These are phyloP conservation scores for Parapristionchus giblindavisi DNA, from an alignment of 2,888 invertebrate genomes.

Conservation along the genomic window DNA sequence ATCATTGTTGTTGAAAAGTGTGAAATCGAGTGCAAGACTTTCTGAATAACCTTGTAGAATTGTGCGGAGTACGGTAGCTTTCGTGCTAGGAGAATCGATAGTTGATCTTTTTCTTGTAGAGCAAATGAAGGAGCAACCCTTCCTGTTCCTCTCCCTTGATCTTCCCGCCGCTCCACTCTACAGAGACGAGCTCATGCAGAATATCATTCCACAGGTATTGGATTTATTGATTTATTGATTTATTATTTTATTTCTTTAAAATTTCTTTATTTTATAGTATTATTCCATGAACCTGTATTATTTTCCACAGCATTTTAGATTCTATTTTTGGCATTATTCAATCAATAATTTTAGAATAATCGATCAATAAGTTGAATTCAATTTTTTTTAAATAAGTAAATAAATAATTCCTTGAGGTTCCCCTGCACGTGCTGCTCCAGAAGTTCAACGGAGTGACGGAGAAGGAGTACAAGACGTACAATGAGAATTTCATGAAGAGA, in stretches of 20 bases:
- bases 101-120: slow-evolving; percentile 72
- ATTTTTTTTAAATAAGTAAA: slow-evolving; percentile 65
- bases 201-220: slow-evolving; percentile 84
- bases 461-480: slow-evolving; percentile 97
- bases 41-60: no score
- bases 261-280: slow-evolving; percentile 18
- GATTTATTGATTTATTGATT: background rate
- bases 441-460: slow-evolving; percentile 95
- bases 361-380: no score
- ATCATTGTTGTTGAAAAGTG: no score
- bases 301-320: no score
- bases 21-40: no score
- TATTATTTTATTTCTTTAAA: background rate
- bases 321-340: no score
- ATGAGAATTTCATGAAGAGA: slow-evolving; percentile 95
- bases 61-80: background rate
- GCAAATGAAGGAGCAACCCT: slow-evolving; percentile 87
- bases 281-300: background rate
- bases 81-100: background rate
- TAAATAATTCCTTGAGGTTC: slow-evolving; percentile 75
- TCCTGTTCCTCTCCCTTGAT: slow-evolving; percentile 95
- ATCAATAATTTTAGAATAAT: no score
- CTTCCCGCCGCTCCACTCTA: slow-evolving; percentile 95
- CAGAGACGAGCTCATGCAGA: slow-evolving; percentile 95
- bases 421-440: slow-evolving; percentile 87